phyloP scores from a whole-genome alignment of 2,888 invertebrate genomes.

The Dynastes hyllus region DNA sequence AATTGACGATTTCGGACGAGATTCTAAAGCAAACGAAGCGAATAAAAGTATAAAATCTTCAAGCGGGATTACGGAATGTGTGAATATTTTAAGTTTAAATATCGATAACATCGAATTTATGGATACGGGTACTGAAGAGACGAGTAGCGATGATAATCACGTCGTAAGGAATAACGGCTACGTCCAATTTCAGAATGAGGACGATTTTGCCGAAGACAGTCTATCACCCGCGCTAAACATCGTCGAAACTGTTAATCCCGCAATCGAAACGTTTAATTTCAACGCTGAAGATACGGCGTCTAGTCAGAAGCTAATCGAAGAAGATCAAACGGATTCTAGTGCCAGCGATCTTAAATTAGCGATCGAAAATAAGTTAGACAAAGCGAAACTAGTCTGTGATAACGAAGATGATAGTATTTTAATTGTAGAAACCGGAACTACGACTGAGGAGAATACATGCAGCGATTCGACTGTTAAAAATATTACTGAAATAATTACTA shows the following conservation, averaged over 20 bases:
- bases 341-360: conserved; percentile 48
- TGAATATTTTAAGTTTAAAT: conserved; percentile 70
- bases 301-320: conserved; percentile 12
- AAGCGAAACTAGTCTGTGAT: conserved; percentile 67
- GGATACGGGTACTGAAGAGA: conserved; percentile 86
- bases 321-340: conserved; percentile 19
- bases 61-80: conserved; percentile 62
- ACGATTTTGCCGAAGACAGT: conserved; percentile 68
- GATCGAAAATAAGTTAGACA: conserved; percentile 52
- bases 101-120: conserved; percentile 89
- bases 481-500: conserved; percentile 62
- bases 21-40: conserved; percentile 66
- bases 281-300: conserved; percentile 58
- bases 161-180: conserved; percentile 79
- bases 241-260: conserved; percentile 64
- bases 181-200: conserved; percentile 77
- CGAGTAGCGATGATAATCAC: conserved; percentile 77
- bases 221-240: conserved; percentile 64
- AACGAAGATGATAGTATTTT: conserved; percentile 77
- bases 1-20: conserved; percentile 66
- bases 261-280: conserved; percentile 70
- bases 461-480: conserved; percentile 71
- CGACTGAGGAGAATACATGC: conserved; percentile 76
- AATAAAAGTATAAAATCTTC: conserved; percentile 53
- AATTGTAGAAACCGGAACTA: conserved; percentile 74